Base-by-base conservation (phyloP, 2,888 invertebrate genomes). In the Heliconius charithonia region DNA sequence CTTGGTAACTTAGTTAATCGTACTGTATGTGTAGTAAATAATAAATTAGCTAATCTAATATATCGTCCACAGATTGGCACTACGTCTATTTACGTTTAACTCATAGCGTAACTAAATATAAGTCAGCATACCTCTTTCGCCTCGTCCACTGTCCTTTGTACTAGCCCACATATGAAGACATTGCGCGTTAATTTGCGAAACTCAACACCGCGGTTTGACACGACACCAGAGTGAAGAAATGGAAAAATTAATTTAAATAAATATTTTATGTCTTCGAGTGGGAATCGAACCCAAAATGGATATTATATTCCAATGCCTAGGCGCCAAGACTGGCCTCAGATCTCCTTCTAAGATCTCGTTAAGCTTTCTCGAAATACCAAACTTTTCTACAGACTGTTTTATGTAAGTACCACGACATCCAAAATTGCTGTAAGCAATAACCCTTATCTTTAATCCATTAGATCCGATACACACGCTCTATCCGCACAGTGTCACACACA, bases 371-470 rank as follows among this genome's bases (percentile, higher is more conserved):
- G 37, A 66, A 66, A 66, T 72, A 41, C 37, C 72, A 77, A 77
- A 77, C 51, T 72, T 72, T 72, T 56, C 71, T 45, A 25, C 32
- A 65, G 65, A 69, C 69, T 41, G 45, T 78, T 78, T 78, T 78
- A 74, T 74, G 29, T 51, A 62, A 3, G 32, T 41, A 65, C 41
- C 41, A 13, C 41, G 13, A 45, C 41, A 45, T 45, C 59, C 59
- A 45, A 41, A 62, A 73, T 76, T 76, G 62, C 71, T 63, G 27
- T 65, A 27, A 69, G 25, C 29, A 41, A 69, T 73, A 73, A 16
- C 63, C 67, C 76, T 79, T 79, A 79, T 79, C 79, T 74, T 56
- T 63, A 63, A 77, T 56, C 79, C 70, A 79, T 79, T 77, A 79
- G 73, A 76, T 73, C 51, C 73, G 73, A 51, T 69, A 62, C 32